Percentiles rank a stretch among this genome's conserved stretches.
Evolutionary conservation across 2,113 vertebrate genomes (phyloP).

Genomic region (Brachyhypopomus gauderio): DNA sequence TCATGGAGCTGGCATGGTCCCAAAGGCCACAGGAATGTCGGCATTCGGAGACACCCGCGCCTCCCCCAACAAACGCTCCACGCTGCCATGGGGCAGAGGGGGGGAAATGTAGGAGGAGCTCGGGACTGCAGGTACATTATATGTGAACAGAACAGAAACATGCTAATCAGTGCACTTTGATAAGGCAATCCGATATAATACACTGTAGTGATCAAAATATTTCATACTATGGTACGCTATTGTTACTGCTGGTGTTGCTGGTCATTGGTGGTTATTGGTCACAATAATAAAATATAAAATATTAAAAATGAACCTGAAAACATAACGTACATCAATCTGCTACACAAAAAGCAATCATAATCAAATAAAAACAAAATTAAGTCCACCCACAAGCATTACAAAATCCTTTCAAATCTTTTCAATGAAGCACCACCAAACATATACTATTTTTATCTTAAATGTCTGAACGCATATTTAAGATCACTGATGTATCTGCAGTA

Average conservation of each 20-base stretch:
- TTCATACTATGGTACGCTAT: background rate
- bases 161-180: background rate
- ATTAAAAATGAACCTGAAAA: background rate
- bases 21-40: conserved; percentile 60
- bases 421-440: background rate
- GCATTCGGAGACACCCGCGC: conserved; percentile 63
- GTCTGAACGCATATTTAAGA: too few relatives aligned
- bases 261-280: background rate
- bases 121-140: conserved; percentile 17
- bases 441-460: too few relatives aligned
- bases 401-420: background rate
- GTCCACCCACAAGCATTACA: background rate
- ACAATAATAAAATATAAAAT: background rate
- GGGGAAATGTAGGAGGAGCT: conserved; percentile 18
- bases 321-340: too few relatives aligned
- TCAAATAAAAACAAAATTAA: background rate
- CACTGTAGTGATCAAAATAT: background rate
- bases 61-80: conserved; percentile 51
- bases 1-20: conserved; percentile 64
- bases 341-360: background rate
- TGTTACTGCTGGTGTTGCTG: background rate
- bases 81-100: conserved; percentile 53
- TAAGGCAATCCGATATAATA: background rate
- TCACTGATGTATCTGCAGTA: background rate
- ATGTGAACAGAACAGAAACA: background rate